phyloP scores from a whole-genome alignment of 1,140 invertebrate genomes.

The Plectrocnemia conspersa region DNA sequence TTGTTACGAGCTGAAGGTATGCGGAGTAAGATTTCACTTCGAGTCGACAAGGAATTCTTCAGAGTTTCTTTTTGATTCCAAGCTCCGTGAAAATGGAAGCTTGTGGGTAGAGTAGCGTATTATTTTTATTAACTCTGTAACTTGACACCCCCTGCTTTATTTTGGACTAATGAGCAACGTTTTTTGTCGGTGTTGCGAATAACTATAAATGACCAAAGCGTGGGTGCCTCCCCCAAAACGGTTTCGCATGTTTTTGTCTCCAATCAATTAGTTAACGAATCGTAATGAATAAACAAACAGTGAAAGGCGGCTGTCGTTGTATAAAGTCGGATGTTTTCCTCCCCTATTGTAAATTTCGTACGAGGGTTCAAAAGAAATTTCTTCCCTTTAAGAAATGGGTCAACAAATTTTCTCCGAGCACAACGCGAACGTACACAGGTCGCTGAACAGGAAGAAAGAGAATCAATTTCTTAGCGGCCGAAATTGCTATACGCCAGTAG shows the following conservation, averaged over 20 bases:
- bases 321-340: too few relatives aligned
- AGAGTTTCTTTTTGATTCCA: not conserved
- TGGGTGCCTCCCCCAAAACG: not conserved
- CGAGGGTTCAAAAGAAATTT: not conserved
- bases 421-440: conserved; percentile 15
- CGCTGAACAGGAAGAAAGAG: not conserved
- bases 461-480: conserved; percentile 9
- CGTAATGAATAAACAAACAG: too few relatives aligned
- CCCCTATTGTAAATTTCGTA: too few relatives aligned
- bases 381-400: not conserved
- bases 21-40: too few relatives aligned
- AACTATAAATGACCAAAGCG: conserved; percentile 1
- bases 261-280: too few relatives aligned
- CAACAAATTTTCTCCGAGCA: not conserved
- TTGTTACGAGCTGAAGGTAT: too few relatives aligned
- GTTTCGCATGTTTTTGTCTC: too few relatives aligned
- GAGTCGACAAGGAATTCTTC: too few relatives aligned
- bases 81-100: not conserved
- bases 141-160: conserved; percentile 19
- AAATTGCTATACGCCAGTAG: too few relatives aligned
- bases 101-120: too few relatives aligned
- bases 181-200: not conserved
- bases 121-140: conserved; percentile 16
- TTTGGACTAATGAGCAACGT: conserved; percentile 19
- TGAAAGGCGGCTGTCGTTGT: too few relatives aligned